Evolutionary conservation across 2,797 vertebrate species (phyloP).

Genomic region (Spinibarbus caldwelli): DNA sequence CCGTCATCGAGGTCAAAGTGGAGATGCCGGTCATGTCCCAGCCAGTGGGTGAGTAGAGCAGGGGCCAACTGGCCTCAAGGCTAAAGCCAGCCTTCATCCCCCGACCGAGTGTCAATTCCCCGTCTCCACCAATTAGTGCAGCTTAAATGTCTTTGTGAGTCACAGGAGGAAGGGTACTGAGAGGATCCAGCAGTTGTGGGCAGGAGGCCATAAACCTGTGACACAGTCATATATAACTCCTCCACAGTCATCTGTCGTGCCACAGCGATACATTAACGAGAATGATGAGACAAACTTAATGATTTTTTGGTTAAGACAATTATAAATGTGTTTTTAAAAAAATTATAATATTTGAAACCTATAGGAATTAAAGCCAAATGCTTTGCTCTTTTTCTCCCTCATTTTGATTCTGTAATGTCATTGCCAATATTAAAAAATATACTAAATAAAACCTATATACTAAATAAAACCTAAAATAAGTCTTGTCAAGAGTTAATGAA

Average conservation of each 20-base stretch:
- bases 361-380: neutral
- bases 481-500: neutral
- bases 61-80: conserved; percentile 21
- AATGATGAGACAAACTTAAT: neutral
- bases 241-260: neutral
- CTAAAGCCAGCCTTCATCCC: conserved; percentile 11
- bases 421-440: neutral
- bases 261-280: neutral
- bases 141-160: conserved; percentile 17
- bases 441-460: neutral
- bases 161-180: conserved; percentile 36
- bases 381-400: neutral
- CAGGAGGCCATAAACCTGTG: conserved; percentile 38
- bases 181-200: conserved; percentile 31
- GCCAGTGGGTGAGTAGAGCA: conserved; percentile 77
- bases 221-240: conserved; percentile 39
- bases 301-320: neutral
- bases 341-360: neutral
- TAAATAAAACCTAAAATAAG: neutral
- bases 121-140: conserved; percentile 21
- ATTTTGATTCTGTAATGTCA: neutral
- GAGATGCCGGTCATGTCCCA: conserved; percentile 84
- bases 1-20: conserved; percentile 94
- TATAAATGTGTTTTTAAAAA: neutral
- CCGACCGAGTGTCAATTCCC: neutral